phyloP scores from a whole-genome alignment of 92 coral and sea anemone genomes.

The Palythoa caribaeorum region DNA sequence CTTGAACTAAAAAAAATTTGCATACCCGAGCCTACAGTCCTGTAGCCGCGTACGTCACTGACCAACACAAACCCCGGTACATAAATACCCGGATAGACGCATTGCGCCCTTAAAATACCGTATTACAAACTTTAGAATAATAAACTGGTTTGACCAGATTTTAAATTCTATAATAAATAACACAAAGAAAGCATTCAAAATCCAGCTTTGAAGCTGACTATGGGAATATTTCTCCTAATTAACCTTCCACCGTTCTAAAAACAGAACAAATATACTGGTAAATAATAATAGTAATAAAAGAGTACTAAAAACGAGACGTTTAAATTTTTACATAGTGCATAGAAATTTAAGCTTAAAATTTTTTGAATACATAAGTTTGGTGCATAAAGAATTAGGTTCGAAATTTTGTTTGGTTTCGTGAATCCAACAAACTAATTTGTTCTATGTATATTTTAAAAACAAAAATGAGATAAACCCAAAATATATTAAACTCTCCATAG shows the following conservation, averaged over 20 bases:
- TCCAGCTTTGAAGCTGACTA: slow-evolving; percentile 45
- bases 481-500: not conserved
- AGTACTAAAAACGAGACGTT: not conserved
- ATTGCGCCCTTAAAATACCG: not conserved
- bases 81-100: no score
- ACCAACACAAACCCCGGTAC: not conserved
- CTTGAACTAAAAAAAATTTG: no score
- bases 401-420: no score
- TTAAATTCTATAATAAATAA: slow-evolving; percentile 21
- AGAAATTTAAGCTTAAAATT: no score
- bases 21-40: no score
- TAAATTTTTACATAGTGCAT: no score
- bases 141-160: slow-evolving; percentile 38
- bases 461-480: no score
- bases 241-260: not conserved
- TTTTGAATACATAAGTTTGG: no score
- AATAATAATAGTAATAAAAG: not conserved
- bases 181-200: slow-evolving; percentile 24
- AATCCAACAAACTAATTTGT: no score
- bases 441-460: no score
- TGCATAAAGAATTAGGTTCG: no score
- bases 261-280: not conserved
- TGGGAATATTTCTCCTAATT: not conserved
- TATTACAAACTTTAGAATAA: not conserved
- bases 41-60: no score